These are phyloP conservation scores for Ceratosolen solmsi DNA, from an alignment of 1,140 invertebrate genomes.

Conservation along the genomic window DNA sequence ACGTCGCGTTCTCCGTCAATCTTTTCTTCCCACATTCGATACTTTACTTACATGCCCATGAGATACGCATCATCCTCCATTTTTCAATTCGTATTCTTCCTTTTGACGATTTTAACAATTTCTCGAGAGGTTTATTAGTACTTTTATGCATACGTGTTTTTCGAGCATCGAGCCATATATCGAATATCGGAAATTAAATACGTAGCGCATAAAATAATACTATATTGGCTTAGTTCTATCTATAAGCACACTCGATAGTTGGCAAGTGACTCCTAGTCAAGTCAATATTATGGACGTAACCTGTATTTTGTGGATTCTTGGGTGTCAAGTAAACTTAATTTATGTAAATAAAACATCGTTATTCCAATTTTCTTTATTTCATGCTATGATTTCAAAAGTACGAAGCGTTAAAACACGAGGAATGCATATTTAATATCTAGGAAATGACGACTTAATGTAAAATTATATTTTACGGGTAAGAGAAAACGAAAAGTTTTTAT, in stretches of 20 bases:
- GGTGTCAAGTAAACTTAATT: conserved; percentile 21
- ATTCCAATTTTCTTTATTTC: conserved; percentile 41
- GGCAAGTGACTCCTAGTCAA: not conserved
- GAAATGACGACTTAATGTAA: not conserved
- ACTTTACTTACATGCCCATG: not conserved
- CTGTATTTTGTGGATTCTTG: not conserved
- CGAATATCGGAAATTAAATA: conserved; percentile 28
- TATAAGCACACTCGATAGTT: not conserved
- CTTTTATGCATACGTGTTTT: conserved; percentile 19
- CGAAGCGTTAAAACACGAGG: not conserved
- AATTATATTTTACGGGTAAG: conserved; percentile 8
- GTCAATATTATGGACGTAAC: not conserved
- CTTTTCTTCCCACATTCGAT: conserved; percentile 28
- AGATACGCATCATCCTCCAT: not conserved
- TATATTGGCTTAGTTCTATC: conserved; percentile 24
- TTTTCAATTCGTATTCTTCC: not conserved
- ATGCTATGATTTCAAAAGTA: conserved; percentile 13
- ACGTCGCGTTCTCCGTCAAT: conserved; percentile 27
- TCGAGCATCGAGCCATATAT: not conserved
- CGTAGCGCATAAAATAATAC: conserved; percentile 32
- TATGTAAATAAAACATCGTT: conserved; percentile 13
- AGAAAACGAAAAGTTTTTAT: conserved; percentile 20
- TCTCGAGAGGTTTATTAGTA: conserved; percentile 12
- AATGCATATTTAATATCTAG: conserved; percentile 17
- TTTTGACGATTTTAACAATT: not conserved